These are phyloP conservation scores for Megaustenia siamemsis DNA, from an alignment of 2,888 invertebrate genomes.

Conservation along the genomic window DNA sequence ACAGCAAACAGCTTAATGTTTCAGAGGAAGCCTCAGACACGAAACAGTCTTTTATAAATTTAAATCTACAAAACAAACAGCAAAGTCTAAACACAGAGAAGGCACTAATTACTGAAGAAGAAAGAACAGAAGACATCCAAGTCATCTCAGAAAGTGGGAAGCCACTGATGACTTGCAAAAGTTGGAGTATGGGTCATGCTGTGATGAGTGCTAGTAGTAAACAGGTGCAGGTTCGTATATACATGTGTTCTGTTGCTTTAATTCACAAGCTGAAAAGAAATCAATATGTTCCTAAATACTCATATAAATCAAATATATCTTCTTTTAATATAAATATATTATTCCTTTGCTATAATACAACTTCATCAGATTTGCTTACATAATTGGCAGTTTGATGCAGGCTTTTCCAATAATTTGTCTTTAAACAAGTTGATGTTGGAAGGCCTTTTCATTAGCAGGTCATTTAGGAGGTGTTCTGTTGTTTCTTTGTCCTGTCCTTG, in stretches of 20 bases:
- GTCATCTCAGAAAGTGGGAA: too few species aligned
- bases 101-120: neutral
- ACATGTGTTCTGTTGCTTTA: neutral
- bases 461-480: too few species aligned
- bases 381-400: too few species aligned
- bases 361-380: too few species aligned
- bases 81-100: neutral
- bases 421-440: too few species aligned
- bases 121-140: neutral
- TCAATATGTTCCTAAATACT: neutral
- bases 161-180: slow-evolving; percentile 4
- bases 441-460: too few species aligned
- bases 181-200: slow-evolving; percentile 59
- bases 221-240: slow-evolving; percentile 53
- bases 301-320: too few species aligned
- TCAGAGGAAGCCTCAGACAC: neutral
- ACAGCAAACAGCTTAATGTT: neutral
- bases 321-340: too few species aligned
- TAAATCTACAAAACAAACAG: neutral
- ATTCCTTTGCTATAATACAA: too few species aligned
- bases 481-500: too few species aligned
- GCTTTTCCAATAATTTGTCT: too few species aligned
- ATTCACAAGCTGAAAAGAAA: neutral
- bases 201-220: slow-evolving; percentile 41
- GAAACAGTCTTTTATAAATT: too few species aligned